Evolutionary conservation across 2,888 invertebrate species (phyloP), one percentile per base, ranked within the genome.

Genomic region (Ctena decussata): DNA sequence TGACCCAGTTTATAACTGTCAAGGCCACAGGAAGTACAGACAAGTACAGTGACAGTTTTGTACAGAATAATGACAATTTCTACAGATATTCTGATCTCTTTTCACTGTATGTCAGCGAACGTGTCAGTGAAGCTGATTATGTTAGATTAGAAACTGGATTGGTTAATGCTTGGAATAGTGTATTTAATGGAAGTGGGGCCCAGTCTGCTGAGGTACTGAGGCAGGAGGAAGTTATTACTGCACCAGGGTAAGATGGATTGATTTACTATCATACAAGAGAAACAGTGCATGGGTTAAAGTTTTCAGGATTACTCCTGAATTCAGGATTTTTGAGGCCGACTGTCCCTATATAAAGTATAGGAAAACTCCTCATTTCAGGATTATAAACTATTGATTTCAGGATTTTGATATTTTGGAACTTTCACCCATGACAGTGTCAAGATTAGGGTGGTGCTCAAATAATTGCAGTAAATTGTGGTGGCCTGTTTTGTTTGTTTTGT

Each of bases 61-160:
- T 75, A 18, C 21, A 5, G 12, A 1, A 2, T 27, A 8, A 37
- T 3, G 12, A 41, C 6, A 18, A 30, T 6, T 8, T 27, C 69
- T 84, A 24, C 82, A 86, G 87, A 35, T 83, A 81, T n/a, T 39
- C 70, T 15, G 88, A 89, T 39, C 77, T 91, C 72, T 89, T 86
- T 82, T 27, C 75, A 5, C 15, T 91, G 1, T 73, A 86, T 41
- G 39, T 84, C 15, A 70, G 65, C 41, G 69, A 49, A 18, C 74
- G 88, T 35, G 80, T 89, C 15, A 83, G 74, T 6, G 46, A 39
- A 15, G 70, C 39, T 2, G 77, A 86, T 35, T 83, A 77, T 57
- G 24, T 2, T 0, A 6, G 73, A 8, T 41, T 91, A 41, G 72
- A 78, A 6, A 49, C 12, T 27, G 80, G 86, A 5, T 78, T 91